Conservation (phyloP, 1,140 invertebrate genomes). For the Hydropsyche tenuis region DNA sequence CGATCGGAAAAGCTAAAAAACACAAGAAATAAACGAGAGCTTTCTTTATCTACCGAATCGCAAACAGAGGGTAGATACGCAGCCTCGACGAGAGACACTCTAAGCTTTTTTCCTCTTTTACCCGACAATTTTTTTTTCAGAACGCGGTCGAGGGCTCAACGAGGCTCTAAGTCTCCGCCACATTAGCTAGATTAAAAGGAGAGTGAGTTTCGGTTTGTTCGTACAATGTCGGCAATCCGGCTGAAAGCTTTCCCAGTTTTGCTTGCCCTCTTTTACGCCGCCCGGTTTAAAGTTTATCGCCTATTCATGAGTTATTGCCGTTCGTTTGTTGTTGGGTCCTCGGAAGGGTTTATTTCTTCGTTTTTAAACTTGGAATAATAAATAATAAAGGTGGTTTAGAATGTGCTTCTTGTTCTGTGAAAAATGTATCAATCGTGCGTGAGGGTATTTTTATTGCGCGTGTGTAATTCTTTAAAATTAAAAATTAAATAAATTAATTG, state of each 20-base stretch:
- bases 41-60: conserved; percentile 26
- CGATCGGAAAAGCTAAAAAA: conserved; percentile 9
- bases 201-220: conserved; percentile 27
- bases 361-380: no score
- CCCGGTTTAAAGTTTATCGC: conserved; percentile 50
- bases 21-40: conserved; percentile 7
- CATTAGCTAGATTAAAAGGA: conserved; percentile 50
- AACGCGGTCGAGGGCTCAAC: conserved; percentile 17
- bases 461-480: no score
- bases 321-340: conserved; percentile 46
- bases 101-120: not conserved
- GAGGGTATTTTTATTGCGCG: no score
- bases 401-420: no score
- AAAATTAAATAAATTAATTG: no score
- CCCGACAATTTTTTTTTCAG: not conserved
- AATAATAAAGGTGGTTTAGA: no score
- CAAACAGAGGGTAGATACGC: conserved; percentile 15
- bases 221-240: conserved; percentile 38
- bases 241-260: conserved; percentile 41
- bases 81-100: not conserved
- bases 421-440: no score
- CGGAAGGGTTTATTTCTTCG: no score
- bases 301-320: conserved; percentile 48
- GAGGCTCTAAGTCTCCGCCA: conserved; percentile 44
- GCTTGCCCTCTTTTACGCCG: conserved; percentile 14